Evolutionary conservation across 1,140 invertebrate species (phyloP), one percentile per base, ranked within the genome.

Genomic region (Heliconius nattereri): DNA sequence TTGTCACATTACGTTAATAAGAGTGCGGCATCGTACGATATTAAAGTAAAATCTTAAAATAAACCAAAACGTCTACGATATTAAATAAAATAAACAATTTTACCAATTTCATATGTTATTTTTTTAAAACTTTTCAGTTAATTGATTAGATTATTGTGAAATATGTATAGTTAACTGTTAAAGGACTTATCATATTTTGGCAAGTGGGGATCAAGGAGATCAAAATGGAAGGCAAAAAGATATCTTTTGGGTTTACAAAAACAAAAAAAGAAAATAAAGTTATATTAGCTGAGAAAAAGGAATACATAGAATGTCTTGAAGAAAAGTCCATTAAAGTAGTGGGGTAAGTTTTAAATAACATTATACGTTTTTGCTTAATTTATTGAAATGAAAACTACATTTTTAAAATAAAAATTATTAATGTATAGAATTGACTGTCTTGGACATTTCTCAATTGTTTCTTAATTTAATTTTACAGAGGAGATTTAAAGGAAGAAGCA

Each of bases 181-280:
- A 16, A 66, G 6, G 23, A 66, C 23, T 26, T 60, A 26, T 9
- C 6, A 9, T 29, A 66, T 66, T 66, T 66, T 66, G 7, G 57
- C 52, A 23, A 60, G 23, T 26, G 8, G 20, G 6, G 29, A 66
- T 29, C 54, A 11, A 60, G 20, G 29, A 29, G 8, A 70, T 23
- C 72, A 76, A 78, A 78, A 83, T 93, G 92, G 92, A 94, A 75
- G 85, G 84, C 54, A 97, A 97, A 80, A 97, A 97, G 88, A 96
- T 97, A 90, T 97, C 97, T 0, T 98, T 98, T 92, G 96, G 96
- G 37, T 97, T 97, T 93, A 95, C 94, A 80, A 97, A 97, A 94
- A 95, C 96, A 1, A 94, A 95, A 54, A 97, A 97, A 87, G 96
- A 96, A 85, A 91, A 96, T 29, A 95, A 94, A 78, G 87, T 95